Base-by-base conservation (phyloP, 2,113 vertebrate genomes). In the Esox niger region DNA sequence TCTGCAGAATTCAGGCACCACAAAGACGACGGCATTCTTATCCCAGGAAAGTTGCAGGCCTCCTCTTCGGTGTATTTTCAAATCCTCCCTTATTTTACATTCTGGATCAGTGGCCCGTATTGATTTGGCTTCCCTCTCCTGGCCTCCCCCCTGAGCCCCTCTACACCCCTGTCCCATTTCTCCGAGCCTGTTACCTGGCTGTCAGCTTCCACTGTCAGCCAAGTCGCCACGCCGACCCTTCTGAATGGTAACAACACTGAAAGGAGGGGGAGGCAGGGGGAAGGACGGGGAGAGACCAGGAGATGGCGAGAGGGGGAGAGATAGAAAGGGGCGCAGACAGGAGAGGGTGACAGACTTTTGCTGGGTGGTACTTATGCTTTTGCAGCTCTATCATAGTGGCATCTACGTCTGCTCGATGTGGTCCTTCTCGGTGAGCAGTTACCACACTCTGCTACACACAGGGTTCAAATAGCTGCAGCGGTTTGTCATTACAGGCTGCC, bases 61-160 rank as follows among this genome's bases (percentile, higher is more conserved):
- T 4, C 21, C 21, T 33, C 32, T 35, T 10, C n/a, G 59, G 62
- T 57, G 58, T 59, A 60, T 65, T 69, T 78, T 57, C 70, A 43
- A 46, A n/a, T 21, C 61, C 35, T 30, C 68, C 69, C 57, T 83
- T 49, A 29, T 65, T 88, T 86, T 82, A 71, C 74, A 86, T 86
- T 87, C 74, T 68, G 66, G 66, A 58, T 75, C 67, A 77, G 56
- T 47, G 8, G 66, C 74, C 64, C 30, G 64, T 63, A 84, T 88
- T 21, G 81, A 84, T 86, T 74, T 70, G 20, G 49, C 43, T 71
- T 54, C 46, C 59, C 21, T 64, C 68, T 71, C 66, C 32, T 58
- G 21, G 29, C 47, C 61, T 68, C 25, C 26, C 68, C 26, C 68
- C 30, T 2, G 49, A 49, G 55, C 57, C 71, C 58, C 26, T n/a